A percentile compares a stretch with the other conserved stretches of the same genome.
These are phyloP conservation scores for Trochalopteron elliotii DNA, from an alignment of 2,113 vertebrate species.

Conservation along the genomic window DNA sequence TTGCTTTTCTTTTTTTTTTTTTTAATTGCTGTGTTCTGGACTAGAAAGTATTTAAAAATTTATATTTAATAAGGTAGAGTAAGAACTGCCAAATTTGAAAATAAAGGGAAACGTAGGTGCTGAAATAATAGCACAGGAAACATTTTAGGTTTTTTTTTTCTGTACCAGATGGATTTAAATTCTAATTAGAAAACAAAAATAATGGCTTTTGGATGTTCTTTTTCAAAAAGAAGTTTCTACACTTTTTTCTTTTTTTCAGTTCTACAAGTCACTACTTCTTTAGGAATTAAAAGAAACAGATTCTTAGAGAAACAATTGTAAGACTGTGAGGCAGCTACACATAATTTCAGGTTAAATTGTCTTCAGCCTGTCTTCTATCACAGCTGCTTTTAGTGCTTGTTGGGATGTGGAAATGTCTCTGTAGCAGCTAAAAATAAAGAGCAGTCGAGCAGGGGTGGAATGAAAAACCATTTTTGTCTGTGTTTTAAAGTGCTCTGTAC, in stretches of 20 bases:
- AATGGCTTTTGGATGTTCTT: rapidly evolving
- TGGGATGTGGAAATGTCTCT: not conserved
- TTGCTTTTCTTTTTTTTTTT: too few relatives aligned
- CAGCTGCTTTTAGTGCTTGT: not conserved
- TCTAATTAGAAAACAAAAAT: not conserved
- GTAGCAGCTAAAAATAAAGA: conserved; percentile 27
- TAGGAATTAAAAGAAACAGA: not conserved
- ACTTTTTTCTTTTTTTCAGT: not conserved
- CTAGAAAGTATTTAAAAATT: not conserved
- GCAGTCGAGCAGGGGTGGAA: not conserved
- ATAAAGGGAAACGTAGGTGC: not conserved
- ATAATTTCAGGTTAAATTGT: not conserved
- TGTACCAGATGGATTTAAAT: not conserved
- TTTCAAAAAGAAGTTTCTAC: not conserved
- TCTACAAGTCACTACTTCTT: not conserved
- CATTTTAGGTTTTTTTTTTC: rapidly evolving
- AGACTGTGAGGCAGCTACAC: not conserved
- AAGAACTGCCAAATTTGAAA: not conserved
- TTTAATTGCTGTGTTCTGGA: not conserved
- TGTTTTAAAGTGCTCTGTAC: not conserved
- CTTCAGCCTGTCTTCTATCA: not conserved
- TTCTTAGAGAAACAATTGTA: not conserved
- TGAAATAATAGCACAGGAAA: not conserved
- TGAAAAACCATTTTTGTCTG: not conserved
- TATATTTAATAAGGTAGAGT: not conserved